A percentile compares a stretch with the other conserved stretches of the same genome.
phyloP scores from a whole-genome alignment of 2,797 vertebrate species.

The Syngnathus rostellatus region DNA sequence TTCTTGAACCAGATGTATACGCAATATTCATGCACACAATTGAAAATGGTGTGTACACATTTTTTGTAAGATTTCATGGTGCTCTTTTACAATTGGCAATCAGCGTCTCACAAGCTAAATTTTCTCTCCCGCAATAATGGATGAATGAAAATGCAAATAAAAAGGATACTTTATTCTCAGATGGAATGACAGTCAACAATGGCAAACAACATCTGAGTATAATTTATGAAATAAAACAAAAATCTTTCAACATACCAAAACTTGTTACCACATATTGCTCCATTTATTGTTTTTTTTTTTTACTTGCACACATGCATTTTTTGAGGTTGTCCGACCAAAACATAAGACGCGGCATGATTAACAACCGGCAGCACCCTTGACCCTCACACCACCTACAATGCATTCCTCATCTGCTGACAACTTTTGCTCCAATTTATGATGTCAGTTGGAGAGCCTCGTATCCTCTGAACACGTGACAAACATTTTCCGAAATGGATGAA shows the following conservation, averaged over 20 bases:
- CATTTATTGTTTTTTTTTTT: not conserved
- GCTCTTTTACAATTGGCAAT: not conserved
- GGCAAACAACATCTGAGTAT: not conserved
- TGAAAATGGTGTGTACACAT: not conserved
- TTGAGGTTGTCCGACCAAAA: not conserved
- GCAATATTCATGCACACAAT: not conserved
- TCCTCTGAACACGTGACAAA: slow-evolving; percentile 12
- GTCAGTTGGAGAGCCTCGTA: slow-evolving; percentile 26
- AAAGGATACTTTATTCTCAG: not conserved
- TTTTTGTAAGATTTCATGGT: not conserved
- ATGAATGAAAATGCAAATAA: not conserved
- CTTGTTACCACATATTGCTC: not conserved
- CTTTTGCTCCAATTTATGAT: slow-evolving; percentile 39
- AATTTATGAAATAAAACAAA: not conserved
- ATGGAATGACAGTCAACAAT: not conserved
- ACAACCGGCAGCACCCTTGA: slow-evolving; percentile 6
- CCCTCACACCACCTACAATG: slow-evolving; percentile 18
- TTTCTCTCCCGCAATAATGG: not conserved
- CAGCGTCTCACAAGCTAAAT: not conserved
- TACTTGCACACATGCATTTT: not conserved
- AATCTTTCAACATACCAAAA: not conserved
- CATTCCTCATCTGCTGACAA: slow-evolving; percentile 21
- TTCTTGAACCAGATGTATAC: not conserved
- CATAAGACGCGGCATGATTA: not conserved
- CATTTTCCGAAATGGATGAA: slow-evolving; percentile 45